phyloP scores from a whole-genome alignment of 2,797 vertebrate species.

The Chlorospingus flavigularis region DNA sequence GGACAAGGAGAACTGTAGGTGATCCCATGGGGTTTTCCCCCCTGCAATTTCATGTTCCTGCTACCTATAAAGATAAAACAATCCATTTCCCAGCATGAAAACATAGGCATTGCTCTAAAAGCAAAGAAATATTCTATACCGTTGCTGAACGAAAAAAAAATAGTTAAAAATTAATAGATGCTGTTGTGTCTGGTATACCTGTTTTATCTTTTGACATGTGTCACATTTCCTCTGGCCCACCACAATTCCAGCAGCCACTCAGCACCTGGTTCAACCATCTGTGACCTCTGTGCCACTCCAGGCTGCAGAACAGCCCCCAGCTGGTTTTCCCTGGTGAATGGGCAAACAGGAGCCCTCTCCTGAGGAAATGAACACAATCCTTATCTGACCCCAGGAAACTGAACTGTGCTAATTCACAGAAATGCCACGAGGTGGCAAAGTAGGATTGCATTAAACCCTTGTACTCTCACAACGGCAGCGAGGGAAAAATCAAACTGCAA shows the following conservation, averaged over 20 bases:
- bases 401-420: neutral
- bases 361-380: fast-evolving
- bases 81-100: neutral
- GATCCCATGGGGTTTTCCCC: neutral
- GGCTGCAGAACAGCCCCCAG: neutral
- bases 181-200: neutral
- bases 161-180: neutral
- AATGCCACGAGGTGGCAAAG: neutral
- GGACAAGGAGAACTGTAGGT: neutral
- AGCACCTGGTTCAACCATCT: neutral
- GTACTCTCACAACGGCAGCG: fast-evolving
- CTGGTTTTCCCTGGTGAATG: fast-evolving
- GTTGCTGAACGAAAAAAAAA: neutral
- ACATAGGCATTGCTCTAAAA: neutral
- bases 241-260: neutral
- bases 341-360: neutral
- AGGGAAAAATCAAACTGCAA: neutral
- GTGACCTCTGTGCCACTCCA: fast-evolving
- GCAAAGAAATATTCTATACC: neutral
- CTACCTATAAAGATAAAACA: neutral
- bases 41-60: neutral
- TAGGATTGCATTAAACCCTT: neutral
- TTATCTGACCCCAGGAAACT: fast-evolving
- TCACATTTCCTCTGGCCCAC: neutral
- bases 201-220: neutral